Percentiles rank a stretch among this genome's conserved stretches.
Conservation (phyloP, 2,797 vertebrate genomes). For the Arnoldichthys spilopterus region DNA sequence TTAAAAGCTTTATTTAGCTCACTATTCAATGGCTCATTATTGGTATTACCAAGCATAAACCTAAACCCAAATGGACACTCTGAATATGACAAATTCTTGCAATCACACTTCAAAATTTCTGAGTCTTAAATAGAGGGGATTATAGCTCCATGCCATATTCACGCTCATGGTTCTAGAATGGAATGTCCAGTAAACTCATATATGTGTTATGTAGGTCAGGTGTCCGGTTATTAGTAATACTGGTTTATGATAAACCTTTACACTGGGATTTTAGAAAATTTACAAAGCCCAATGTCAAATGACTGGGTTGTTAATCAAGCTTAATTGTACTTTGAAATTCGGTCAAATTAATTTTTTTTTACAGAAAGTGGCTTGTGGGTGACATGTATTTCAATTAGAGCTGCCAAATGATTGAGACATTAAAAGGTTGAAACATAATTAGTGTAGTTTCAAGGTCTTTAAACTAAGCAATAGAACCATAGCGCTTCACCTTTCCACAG, state of each 20-base stretch:
- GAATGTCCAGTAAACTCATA: too few relatives aligned
- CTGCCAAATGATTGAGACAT: not conserved
- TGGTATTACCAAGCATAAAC: too few relatives aligned
- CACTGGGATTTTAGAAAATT: not conserved
- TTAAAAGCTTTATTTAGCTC: too few relatives aligned
- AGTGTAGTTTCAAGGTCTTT: not conserved
- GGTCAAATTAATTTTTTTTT: not conserved
- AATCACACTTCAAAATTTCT: too few relatives aligned
- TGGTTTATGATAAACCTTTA: not conserved
- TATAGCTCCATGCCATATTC: too few relatives aligned
- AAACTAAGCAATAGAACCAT: not conserved
- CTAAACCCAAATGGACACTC: too few relatives aligned
- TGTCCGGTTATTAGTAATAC: not conserved
- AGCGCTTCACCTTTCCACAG: not conserved
- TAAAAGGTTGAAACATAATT: not conserved
- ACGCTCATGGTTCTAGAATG: too few relatives aligned
- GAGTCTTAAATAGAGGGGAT: too few relatives aligned
- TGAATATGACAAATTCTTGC: too few relatives aligned
- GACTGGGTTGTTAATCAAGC: not conserved
- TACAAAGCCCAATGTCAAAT: too few relatives aligned
- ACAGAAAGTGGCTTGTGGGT: not conserved
- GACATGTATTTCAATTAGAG: not conserved
- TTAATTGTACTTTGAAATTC: not conserved
- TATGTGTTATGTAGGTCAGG: too few relatives aligned
- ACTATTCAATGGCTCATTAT: too few relatives aligned